Evolutionary conservation across 2,888 invertebrate species (phyloP), one percentile per base, ranked within the genome.

Genomic region (Eulithis prunata): DNA sequence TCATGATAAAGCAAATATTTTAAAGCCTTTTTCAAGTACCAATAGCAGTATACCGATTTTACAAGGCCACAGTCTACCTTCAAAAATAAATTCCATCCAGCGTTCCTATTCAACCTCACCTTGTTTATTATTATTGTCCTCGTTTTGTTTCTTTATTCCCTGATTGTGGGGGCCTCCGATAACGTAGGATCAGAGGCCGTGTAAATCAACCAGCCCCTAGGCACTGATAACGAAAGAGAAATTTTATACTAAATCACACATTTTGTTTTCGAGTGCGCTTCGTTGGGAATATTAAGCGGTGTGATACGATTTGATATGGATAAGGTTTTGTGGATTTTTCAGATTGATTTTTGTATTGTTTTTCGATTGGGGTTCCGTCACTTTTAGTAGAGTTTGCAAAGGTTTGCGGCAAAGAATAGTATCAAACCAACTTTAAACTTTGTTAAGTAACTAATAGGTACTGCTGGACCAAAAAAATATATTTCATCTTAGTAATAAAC

Each of bases 171-270:
- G 79, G 64, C 51, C 64, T 56, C 68, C 64, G 72, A 69, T 70
- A 69, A 68, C 71, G 60, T 71, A 70, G 77, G 76, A 75, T 79
- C 77, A 73, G 83, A 80, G 80, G 78, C 75, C 78, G 81, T 85
- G 88, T 90, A 91, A 91, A 91, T 91, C 91, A 90, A 87, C 80
- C 88, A 79, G 77, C 90, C 87, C 89, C 87, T 76, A 73, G 74
- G 71, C 67, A 66, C 85, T 82, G 91, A 91, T 91, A 91, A 87
- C 83, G 81, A 79, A 81, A 83, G 82, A 81, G 80, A 86, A 86
- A 85, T 85, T 85, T 78, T 75, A 76, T 79, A 78, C 83, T 90
- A 90, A 89, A 91, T 91, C 89, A 91, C 87, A 89, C 86, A 86
- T 88, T 89, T 89, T 86, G 88, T 87, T 88, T 88, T 82, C 80